A percentile compares a stretch with the other conserved stretches of the same genome.
Evolutionary conservation across 2,113 vertebrate species (phyloP).

Genomic region (Mungos mungo): DNA sequence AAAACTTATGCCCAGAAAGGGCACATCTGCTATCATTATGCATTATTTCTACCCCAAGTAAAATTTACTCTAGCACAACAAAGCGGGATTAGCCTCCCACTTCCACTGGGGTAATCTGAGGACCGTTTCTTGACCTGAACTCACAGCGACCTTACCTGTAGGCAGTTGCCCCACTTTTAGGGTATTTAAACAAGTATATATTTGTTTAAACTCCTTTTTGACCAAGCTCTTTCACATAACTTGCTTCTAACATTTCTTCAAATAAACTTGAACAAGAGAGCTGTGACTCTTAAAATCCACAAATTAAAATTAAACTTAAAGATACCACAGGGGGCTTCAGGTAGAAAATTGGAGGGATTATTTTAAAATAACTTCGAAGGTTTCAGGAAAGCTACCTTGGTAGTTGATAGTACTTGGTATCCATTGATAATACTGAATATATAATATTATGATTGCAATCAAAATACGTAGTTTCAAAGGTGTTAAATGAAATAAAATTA

Average conservation of each 20-base stretch:
- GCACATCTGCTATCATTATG: slow-evolving; percentile 39
- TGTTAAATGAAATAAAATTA: slow-evolving; percentile 40
- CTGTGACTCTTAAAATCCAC: slow-evolving; percentile 45
- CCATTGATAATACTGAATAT: neutral
- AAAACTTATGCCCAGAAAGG: neutral
- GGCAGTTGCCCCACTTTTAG: slow-evolving; percentile 17
- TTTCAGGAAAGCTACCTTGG: neutral
- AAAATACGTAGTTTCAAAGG: neutral
- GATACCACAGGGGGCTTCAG: neutral
- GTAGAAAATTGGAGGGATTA: slow-evolving; percentile 31
- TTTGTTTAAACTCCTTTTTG: slow-evolving; percentile 52
- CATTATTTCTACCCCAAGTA: neutral
- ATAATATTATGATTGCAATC: neutral
- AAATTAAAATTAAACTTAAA: slow-evolving; percentile 58
- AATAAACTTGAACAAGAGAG: slow-evolving; percentile 54
- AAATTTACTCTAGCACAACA: neutral
- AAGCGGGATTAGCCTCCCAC: neutral
- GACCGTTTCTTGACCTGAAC: neutral
- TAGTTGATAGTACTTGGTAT: neutral
- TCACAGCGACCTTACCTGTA: neutral
- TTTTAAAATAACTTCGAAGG: slow-evolving; percentile 35
- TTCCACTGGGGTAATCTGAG: neutral
- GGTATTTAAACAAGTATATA: slow-evolving; percentile 15
- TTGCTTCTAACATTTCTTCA: slow-evolving; percentile 40
- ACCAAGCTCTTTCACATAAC: neutral